These are phyloP conservation scores for Alethe diademata DNA, from an alignment of 2,113 vertebrate species.

Conservation along the genomic window DNA sequence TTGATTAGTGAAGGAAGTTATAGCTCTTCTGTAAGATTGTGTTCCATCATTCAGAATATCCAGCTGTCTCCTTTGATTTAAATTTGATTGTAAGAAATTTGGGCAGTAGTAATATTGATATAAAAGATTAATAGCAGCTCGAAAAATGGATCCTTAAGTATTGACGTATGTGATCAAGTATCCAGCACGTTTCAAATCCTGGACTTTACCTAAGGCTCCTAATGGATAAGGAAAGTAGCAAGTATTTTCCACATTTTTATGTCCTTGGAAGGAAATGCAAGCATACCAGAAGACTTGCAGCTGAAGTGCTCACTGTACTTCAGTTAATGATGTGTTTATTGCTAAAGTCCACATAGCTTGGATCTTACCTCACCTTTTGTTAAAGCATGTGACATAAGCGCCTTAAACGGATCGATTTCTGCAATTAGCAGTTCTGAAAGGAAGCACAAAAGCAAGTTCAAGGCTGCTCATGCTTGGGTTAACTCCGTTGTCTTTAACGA, in stretches of 20 bases:
- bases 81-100: slow-evolving; percentile 21
- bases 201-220: neutral
- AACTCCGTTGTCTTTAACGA: neutral
- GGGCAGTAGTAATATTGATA: neutral
- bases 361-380: neutral
- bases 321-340: neutral
- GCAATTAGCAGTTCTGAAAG: neutral
- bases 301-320: neutral
- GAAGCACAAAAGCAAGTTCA: neutral
- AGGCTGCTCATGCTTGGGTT: neutral
- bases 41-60: neutral
- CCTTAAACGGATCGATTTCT: neutral
- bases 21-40: neutral
- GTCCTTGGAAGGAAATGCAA: neutral
- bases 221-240: neutral
- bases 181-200: neutral
- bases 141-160: neutral
- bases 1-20: neutral
- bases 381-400: neutral
- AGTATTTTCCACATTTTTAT: neutral
- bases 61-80: neutral
- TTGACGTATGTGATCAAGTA: neutral
- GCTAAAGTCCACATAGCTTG: neutral
- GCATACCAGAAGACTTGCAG: neutral
- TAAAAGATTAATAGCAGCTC: neutral